A percentile compares a stretch with the other conserved stretches of the same genome.
These are phyloP conservation scores for Patella pellucida DNA, from an alignment of 2,888 invertebrate species.

Conservation along the genomic window DNA sequence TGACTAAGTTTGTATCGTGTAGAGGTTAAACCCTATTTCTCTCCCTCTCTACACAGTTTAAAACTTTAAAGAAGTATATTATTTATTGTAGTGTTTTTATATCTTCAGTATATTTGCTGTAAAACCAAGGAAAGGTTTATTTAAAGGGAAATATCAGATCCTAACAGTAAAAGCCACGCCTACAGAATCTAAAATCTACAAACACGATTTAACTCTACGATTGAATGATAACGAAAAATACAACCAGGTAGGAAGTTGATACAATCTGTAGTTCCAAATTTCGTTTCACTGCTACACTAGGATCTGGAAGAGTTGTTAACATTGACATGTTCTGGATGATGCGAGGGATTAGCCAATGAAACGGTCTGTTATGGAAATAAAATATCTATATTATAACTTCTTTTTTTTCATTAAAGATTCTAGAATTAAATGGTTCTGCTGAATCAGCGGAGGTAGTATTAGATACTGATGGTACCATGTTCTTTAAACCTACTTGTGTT, in stretches of 20 bases:
- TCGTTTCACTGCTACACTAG: too few species aligned
- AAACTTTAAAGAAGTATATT: too few species aligned
- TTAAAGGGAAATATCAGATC: slow-evolving; percentile 60
- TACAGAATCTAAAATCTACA: slow-evolving; percentile 58
- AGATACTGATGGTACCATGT: slow-evolving; percentile 64
- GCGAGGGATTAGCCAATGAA: too few species aligned
- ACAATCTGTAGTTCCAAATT: too few species aligned
- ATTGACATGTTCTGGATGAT: too few species aligned
- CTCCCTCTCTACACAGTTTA: too few species aligned
- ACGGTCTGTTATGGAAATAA: too few species aligned
- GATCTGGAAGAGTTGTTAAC: too few species aligned
- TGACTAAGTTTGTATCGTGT: too few species aligned
- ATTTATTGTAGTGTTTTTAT: neutral
- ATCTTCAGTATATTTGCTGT: slow-evolving; percentile 59
- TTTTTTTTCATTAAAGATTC: slow-evolving; percentile 23
- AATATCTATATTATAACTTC: too few species aligned
- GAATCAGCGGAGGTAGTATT: slow-evolving; percentile 64
- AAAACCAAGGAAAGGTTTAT: slow-evolving; percentile 65
- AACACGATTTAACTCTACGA: slow-evolving; percentile 52
- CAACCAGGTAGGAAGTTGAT: slow-evolving; percentile 51
- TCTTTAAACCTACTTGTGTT: slow-evolving; percentile 69
- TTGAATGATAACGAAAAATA: slow-evolving; percentile 66
- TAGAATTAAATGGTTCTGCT: slow-evolving; percentile 60
- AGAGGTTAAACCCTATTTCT: too few species aligned
- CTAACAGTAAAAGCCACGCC: slow-evolving; percentile 64